Conservation (phyloP, 2,797 vertebrate species). For the Sebastes matsubarae region DNA sequence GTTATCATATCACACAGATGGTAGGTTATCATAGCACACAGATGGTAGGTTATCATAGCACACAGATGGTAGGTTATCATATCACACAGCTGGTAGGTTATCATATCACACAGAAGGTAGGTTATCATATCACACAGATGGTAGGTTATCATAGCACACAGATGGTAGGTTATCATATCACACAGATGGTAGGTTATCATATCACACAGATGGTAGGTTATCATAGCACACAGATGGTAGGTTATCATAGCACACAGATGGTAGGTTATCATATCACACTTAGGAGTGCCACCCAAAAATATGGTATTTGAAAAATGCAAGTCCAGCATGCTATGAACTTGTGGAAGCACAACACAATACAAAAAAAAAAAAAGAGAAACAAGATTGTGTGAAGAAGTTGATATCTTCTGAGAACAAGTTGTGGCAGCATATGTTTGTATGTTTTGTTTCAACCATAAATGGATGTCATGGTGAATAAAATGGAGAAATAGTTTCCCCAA, state of each 20-base stretch:
- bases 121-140: not conserved
- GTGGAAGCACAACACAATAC: not conserved
- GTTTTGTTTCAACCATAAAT: not conserved
- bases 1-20: not conserved
- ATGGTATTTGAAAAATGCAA: not conserved
- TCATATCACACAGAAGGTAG: too few species aligned
- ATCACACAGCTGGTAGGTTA: not conserved
- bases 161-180: not conserved
- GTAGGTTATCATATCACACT: not conserved
- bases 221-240: too few species aligned
- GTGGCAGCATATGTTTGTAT: not conserved
- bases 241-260: not conserved
- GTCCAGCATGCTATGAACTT: not conserved
- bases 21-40: not conserved
- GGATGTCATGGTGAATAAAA: not conserved
- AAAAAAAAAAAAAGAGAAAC: not conserved
- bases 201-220: slow-evolving; percentile 1
- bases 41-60: not conserved
- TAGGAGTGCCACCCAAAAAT: not conserved
- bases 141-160: not conserved
- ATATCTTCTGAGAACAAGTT: not conserved
- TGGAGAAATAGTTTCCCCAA: not conserved
- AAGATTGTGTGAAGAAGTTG: not conserved
- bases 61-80: too few species aligned
- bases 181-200: too few species aligned